Evolutionary conservation across 2,797 vertebrate genomes (phyloP).

Genomic region (Aeoliscus strigatus): DNA sequence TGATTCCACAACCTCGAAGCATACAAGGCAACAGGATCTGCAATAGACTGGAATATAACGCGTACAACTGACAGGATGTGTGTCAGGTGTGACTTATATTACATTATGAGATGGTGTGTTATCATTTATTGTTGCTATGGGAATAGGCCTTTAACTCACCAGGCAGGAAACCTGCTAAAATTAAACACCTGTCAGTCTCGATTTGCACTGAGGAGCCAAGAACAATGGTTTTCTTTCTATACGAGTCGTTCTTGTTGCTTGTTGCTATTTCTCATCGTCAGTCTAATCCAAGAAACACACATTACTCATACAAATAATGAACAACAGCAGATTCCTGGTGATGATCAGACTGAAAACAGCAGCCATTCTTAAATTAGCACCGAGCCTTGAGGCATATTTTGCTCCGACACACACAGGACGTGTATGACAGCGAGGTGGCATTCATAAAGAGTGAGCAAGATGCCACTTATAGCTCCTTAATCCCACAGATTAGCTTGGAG

Average conservation of each 20-base stretch:
- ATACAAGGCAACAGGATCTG: constrained; percentile 2
- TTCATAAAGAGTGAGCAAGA: constrained; percentile 53
- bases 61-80: constrained; percentile 11
- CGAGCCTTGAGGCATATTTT: constrained; percentile 42
- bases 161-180: constrained; percentile 2
- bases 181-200: background rate
- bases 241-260: background rate
- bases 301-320: background rate
- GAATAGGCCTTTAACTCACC: background rate
- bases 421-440: constrained; percentile 49
- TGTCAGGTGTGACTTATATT: constrained; percentile 7
- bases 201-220: background rate
- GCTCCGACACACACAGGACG: constrained; percentile 27
- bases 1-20: constrained; percentile 3
- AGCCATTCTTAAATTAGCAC: constrained; percentile 37
- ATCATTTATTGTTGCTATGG: background rate
- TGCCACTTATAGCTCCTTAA: constrained; percentile 70
- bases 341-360: constrained; percentile 19
- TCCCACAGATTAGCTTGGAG: constrained; percentile 70
- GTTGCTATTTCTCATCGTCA: background rate
- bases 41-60: constrained; percentile 5
- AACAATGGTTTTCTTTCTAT: background rate
- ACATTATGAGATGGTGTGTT: constrained; percentile 5
- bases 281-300: background rate
- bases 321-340: constrained; percentile 6